These are phyloP conservation scores for Aphrocallistes beatrix DNA, from an alignment of 37 sponge, comb jelly and placozoan genomes.

Conservation along the genomic window DNA sequence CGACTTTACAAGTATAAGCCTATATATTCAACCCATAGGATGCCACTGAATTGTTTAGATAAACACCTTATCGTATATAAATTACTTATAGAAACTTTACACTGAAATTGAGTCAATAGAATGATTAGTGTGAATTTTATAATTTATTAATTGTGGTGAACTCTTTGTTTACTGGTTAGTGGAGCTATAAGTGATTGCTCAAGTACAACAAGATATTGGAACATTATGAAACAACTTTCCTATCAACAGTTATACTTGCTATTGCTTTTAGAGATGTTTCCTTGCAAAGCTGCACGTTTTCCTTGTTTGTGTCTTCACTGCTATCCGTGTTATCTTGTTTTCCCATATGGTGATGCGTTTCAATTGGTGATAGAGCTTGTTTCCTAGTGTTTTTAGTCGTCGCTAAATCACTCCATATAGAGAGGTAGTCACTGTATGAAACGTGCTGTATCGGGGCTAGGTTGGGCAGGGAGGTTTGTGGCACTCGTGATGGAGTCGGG, in stretches of 20 bases:
- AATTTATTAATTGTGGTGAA: no score
- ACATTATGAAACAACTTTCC: no score
- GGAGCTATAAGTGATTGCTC: no score
- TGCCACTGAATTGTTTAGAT: no score
- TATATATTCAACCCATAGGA: no score
- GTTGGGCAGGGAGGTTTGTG: neutral
- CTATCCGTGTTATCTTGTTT: neutral
- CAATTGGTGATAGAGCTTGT: neutral
- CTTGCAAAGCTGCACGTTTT: neutral
- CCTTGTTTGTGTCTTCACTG: neutral
- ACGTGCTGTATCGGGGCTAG: neutral
- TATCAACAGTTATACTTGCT: neutral
- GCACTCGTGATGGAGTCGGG: neutral
- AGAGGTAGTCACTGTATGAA: constrained; percentile 7
- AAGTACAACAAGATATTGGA: no score
- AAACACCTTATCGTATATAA: no score
- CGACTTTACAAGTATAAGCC: no score
- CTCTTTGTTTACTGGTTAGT: no score
- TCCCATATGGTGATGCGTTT: neutral
- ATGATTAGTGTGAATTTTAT: no score
- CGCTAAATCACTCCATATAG: neutral
- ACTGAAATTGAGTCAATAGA: no score
- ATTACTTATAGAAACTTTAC: no score
- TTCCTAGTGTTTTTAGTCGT: neutral
- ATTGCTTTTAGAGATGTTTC: neutral